Conservation (phyloP, 1,140 invertebrate species). For the Drosophila lowei region DNA sequence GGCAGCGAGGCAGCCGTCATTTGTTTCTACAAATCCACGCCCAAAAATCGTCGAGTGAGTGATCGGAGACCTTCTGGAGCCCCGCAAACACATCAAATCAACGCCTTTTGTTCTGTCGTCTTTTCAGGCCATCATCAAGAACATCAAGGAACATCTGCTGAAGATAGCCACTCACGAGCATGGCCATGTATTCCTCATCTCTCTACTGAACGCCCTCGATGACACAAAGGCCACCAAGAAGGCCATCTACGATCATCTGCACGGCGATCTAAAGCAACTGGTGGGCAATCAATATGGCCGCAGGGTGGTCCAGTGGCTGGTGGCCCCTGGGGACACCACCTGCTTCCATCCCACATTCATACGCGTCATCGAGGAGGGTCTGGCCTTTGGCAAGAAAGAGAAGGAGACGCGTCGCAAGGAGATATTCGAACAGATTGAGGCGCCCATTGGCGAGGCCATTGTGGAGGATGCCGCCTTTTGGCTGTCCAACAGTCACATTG, state of each 20-base stretch:
- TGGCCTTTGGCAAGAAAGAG: slow-evolving; percentile 92
- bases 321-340: slow-evolving; percentile 89
- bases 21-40: slow-evolving; percentile 89
- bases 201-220: slow-evolving; percentile 95
- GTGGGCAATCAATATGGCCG: slow-evolving; percentile 89
- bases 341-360: slow-evolving; percentile 90
- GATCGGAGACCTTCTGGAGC: no score
- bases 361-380: slow-evolving; percentile 88
- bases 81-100: no score
- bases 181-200: slow-evolving; percentile 92
- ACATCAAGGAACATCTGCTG: slow-evolving; percentile 92
- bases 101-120: neutral
- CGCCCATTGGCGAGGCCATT: slow-evolving; percentile 87
- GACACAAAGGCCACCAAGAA: slow-evolving; percentile 96
- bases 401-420: slow-evolving; percentile 88
- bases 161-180: slow-evolving; percentile 93
- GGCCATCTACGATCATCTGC: slow-evolving; percentile 89
- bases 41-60: slow-evolving; percentile 81
- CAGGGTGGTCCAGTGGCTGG: slow-evolving; percentile 91
- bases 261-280: slow-evolving; percentile 89
- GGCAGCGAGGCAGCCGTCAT: slow-evolving; percentile 91
- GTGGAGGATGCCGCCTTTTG: slow-evolving; percentile 86
- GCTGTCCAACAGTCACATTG: slow-evolving; percentile 87
- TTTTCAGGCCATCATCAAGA: slow-evolving; percentile 88
- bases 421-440: slow-evolving; percentile 87